A percentile compares a stretch with the other conserved stretches of the same genome.
Evolutionary conservation across 2,888 invertebrate genomes (phyloP).

Genomic region (Drosophila recens): DNA sequence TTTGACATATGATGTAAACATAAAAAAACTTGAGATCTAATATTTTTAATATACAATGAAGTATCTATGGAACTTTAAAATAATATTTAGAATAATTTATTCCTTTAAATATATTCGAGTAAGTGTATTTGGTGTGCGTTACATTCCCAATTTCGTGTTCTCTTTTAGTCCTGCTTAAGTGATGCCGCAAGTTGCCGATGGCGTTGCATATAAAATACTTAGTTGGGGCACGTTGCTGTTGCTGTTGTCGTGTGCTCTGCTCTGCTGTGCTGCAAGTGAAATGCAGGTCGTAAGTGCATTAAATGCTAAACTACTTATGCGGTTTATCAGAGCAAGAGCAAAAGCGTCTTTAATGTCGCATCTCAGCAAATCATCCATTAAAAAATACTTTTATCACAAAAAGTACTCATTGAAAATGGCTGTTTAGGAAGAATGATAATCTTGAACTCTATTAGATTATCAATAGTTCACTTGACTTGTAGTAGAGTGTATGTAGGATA

Average conservation of each 20-base stretch:
- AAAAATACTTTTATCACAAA: neutral
- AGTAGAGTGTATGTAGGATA: too few relatives aligned
- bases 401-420: neutral
- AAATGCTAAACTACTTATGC: slow-evolving; percentile 39
- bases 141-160: neutral
- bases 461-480: too few relatives aligned
- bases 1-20: too few relatives aligned
- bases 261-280: slow-evolving; percentile 4
- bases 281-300: slow-evolving; percentile 30
- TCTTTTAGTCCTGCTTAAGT: slow-evolving; percentile 29
- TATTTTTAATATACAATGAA: too few relatives aligned
- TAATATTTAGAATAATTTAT: too few relatives aligned
- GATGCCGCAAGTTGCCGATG: slow-evolving; percentile 27
- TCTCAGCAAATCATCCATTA: neutral
- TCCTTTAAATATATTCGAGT: too few relatives aligned
- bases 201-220: slow-evolving; percentile 35
- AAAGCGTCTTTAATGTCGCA: slow-evolving; percentile 5
- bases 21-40: too few relatives aligned
- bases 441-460: neutral
- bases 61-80: too few relatives aligned
- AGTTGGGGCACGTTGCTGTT: slow-evolving; percentile 15
- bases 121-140: neutral
- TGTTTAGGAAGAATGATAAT: too few relatives aligned
- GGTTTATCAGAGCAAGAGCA: slow-evolving; percentile 7
- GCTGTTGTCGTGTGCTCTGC: neutral